Percentiles rank a stretch among this genome's conserved stretches.
Conservation (phyloP, 2,113 vertebrate species). For the Alexandromys fortis region DNA sequence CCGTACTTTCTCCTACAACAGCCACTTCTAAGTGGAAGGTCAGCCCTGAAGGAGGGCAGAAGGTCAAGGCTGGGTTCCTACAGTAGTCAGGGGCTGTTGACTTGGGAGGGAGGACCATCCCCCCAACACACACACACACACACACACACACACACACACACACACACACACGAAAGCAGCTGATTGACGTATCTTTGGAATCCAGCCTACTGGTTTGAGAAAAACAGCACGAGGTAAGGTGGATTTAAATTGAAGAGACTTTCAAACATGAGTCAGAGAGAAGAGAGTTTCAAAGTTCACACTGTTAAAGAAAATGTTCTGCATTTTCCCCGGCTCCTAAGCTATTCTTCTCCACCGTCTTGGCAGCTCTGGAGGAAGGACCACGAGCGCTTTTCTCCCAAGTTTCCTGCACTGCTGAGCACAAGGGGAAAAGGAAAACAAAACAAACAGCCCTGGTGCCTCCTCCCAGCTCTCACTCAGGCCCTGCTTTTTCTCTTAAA, state of each 20-base stretch:
- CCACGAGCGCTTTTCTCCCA: conserved; percentile 61
- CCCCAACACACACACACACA: background rate
- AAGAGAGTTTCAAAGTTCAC: conserved; percentile 69
- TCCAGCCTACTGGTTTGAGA: conserved; percentile 59
- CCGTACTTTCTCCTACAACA: background rate
- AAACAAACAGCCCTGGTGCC: conserved; percentile 55
- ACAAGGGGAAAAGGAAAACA: conserved; percentile 61
- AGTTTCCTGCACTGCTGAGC: conserved; percentile 75
- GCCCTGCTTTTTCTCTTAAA: conserved; percentile 66
- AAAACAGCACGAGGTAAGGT: conserved; percentile 75
- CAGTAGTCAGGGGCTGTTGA: background rate
- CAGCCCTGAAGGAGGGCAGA: background rate
- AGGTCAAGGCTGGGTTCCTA: background rate
- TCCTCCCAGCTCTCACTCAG: background rate
- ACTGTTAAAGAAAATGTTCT: conserved; percentile 63
- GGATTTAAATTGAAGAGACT: conserved; percentile 67
- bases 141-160: background rate
- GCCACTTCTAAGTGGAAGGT: background rate
- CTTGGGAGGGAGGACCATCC: background rate
- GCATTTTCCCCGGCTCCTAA: conserved; percentile 22
- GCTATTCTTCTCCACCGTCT: conserved; percentile 71
- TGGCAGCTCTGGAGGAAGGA: conserved; percentile 73
- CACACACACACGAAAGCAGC: background rate
- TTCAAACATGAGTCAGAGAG: conserved; percentile 71
- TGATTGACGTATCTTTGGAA: conserved; percentile 64